Conservation (phyloP, 2,888 invertebrate species). For the Synanthedon myopaeformis region DNA sequence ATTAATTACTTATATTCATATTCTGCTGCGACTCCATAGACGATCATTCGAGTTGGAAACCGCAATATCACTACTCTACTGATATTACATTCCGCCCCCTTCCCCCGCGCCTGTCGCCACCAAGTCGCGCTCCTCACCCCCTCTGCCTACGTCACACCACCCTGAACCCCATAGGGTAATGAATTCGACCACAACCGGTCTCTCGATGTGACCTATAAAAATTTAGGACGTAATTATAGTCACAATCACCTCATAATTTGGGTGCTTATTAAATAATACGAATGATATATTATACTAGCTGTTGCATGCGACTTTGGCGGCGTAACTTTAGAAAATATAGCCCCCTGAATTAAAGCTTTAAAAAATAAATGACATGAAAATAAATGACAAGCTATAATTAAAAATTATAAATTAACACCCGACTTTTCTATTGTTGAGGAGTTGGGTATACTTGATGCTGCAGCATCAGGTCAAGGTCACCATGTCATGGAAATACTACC, state of each 20-base stretch:
- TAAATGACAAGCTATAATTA: too few relatives aligned
- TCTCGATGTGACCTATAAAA: constrained; percentile 58
- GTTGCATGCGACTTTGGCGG: too few relatives aligned
- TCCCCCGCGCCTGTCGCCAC: constrained; percentile 41
- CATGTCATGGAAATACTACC: too few relatives aligned
- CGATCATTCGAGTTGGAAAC: constrained; percentile 48
- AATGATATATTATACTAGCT: too few relatives aligned
- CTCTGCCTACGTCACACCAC: constrained; percentile 17
- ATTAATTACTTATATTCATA: neutral
- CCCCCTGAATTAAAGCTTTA: too few relatives aligned
- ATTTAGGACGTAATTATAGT: constrained; percentile 48
- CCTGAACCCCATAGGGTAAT: constrained; percentile 52
- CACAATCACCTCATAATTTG: constrained; percentile 3
- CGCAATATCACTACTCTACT: constrained; percentile 62
- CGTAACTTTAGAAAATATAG: too few relatives aligned
- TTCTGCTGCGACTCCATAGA: constrained; percentile 24
- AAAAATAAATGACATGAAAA: too few relatives aligned
- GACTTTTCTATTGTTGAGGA: too few relatives aligned
- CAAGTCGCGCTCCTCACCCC: constrained; percentile 37
- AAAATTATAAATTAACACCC: too few relatives aligned
- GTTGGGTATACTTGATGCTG: too few relatives aligned
- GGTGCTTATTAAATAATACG: neutral
- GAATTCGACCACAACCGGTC: constrained; percentile 35
- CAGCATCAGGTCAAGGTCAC: too few relatives aligned
- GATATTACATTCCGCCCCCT: constrained; percentile 51